Conservation (phyloP, 2,797 vertebrate species). For the Falco biarmicus region DNA sequence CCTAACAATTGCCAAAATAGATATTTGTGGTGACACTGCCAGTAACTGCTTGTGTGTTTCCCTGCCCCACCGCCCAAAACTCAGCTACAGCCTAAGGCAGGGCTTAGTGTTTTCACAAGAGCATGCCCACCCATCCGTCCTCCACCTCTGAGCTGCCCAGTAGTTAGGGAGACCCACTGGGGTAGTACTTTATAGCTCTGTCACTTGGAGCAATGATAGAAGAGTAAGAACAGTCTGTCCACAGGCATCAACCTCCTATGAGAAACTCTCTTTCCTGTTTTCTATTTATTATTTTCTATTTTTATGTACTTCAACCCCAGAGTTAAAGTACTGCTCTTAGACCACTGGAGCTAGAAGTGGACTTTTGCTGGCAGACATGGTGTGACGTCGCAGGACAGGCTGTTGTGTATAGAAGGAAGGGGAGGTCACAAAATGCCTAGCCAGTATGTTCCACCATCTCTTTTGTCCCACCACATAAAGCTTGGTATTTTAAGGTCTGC, state of each 20-base stretch:
- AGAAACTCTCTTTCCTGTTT: neutral
- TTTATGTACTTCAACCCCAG: neutral
- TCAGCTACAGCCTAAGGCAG: neutral
- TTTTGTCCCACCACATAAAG: neutral
- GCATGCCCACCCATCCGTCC: neutral
- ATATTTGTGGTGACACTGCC: slow-evolving; percentile 37
- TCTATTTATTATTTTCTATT: neutral
- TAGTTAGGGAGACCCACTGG: neutral
- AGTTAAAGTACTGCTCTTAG: neutral
- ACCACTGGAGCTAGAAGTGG: neutral
- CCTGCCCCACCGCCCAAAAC: neutral
- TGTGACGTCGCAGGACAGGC: neutral
- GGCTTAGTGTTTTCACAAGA: neutral
- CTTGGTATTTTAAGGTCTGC: slow-evolving; percentile 3
- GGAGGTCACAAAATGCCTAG: neutral
- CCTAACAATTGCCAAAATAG: neutral
- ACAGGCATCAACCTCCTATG: neutral
- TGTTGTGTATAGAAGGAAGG: neutral
- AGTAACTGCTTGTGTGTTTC: neutral
- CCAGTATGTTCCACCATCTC: neutral
- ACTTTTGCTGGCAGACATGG: neutral
- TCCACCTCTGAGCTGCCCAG: neutral
- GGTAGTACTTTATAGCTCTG: neutral
- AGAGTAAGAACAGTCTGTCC: neutral
- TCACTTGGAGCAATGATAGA: neutral